These are phyloP conservation scores for Trogon surrucura DNA, from an alignment of 2,113 vertebrate genomes.

Conservation along the genomic window DNA sequence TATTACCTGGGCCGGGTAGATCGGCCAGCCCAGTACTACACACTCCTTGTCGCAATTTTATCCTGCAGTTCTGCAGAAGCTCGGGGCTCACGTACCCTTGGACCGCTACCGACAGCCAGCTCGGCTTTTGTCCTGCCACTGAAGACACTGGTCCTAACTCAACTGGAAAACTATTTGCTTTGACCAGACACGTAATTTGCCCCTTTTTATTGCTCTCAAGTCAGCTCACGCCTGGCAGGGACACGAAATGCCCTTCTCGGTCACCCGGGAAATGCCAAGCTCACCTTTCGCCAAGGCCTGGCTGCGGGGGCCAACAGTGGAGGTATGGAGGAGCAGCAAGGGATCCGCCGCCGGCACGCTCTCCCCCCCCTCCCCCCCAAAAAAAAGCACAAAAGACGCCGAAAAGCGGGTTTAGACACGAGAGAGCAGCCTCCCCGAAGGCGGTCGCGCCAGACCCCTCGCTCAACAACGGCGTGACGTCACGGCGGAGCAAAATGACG, in stretches of 20 bases:
- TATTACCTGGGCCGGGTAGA: accelerated
- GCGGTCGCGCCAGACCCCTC: accelerated
- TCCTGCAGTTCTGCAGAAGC: not conserved
- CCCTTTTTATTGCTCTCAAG: not conserved
- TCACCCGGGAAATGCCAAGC: not conserved
- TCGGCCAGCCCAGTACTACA: accelerated
- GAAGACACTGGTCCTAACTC: not conserved
- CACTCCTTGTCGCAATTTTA: not conserved
- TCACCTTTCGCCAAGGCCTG: not conserved
- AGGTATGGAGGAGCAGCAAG: accelerated
- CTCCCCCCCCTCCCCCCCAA: too few relatives aligned
- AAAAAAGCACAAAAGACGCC: accelerated
- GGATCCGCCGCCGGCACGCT: not conserved
- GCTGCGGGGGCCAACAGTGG: not conserved
- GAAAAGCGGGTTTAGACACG: not conserved
- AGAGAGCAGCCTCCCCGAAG: too few relatives aligned
- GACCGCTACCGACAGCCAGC: accelerated
- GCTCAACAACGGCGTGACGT: accelerated
- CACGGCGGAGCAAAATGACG: not conserved
- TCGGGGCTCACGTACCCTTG: accelerated
- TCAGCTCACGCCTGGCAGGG: not conserved
- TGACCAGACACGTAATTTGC: not conserved
- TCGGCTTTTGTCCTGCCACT: not conserved
- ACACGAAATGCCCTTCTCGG: accelerated
- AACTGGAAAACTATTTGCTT: not conserved